phyloP scores from a whole-genome alignment of 2,797 vertebrate genomes.

The Eulemur coronatus region DNA sequence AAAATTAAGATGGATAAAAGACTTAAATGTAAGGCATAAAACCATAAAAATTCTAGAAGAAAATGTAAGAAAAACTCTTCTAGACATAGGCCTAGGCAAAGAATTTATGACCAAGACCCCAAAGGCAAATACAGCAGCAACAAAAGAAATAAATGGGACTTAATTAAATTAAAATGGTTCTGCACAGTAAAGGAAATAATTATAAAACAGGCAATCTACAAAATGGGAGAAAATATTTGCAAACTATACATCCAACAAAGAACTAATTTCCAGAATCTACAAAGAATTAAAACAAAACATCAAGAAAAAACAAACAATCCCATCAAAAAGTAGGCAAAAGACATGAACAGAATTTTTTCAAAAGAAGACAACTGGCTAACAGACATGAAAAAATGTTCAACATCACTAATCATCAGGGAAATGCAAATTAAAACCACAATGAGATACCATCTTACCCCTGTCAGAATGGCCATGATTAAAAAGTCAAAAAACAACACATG shows the following conservation, averaged over 20 bases:
- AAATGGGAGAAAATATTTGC: neutral
- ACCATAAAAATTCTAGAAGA: too few species aligned
- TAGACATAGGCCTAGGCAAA: neutral
- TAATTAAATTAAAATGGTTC: neutral
- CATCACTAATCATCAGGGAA: neutral
- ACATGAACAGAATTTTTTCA: neutral
- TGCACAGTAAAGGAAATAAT: neutral
- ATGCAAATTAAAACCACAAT: neutral
- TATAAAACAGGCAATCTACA: neutral
- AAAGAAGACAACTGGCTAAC: neutral
- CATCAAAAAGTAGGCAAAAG: neutral
- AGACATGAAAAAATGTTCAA: neutral
- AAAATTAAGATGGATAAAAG: too few species aligned
- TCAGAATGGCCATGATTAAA: neutral
- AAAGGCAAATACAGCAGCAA: neutral
- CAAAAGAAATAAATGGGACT: neutral
- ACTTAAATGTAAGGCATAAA: too few species aligned
- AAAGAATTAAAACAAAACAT: neutral
- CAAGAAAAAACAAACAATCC: neutral
- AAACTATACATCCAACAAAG: neutral
- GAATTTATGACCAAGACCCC: neutral
- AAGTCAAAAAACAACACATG: neutral
- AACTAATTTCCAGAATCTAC: neutral
- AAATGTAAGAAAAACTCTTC: neutral
- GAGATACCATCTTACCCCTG: neutral